Base-by-base conservation (phyloP, 2,113 vertebrate genomes). In the Proteles cristata region DNA sequence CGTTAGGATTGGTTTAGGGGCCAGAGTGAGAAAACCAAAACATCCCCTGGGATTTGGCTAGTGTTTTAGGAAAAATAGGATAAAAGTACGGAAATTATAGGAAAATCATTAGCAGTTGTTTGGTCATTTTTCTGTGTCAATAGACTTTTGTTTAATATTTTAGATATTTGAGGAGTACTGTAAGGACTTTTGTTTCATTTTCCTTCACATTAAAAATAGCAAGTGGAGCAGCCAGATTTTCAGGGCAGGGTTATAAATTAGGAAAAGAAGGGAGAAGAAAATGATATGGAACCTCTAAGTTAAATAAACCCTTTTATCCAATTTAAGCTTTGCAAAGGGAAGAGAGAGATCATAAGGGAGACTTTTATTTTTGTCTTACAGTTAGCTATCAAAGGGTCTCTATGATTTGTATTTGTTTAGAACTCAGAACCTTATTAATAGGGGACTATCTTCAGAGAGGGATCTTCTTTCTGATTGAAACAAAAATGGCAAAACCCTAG, bases 81-180 rank as follows among this genome's bases (percentile, higher is more conserved):
- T 90, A 81, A 92, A 97, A 97, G 61, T n/a, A 90, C 5, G 53
- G 84, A 97, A 97, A 97, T 92, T 39, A 93, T 93, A 86, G 87
- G 74, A 74, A 88, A 94, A 94, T 91, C 73, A 89, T 96, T 97
- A 92, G 89, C 95, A 96, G 94, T 96, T 98, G 96, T 94, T 95
- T 97, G 94, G 71, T 90, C 95, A 87, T 90, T 95, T 97, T 88
- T 97, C 94, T 84, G 53, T 92, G 94, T 97, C 88, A 94, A 86
- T 87, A 95, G 97, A 90, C 93, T 97, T 93, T 97, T 97, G 98
- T 94, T 98, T 96, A 90, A 95, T 93, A 92, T 85, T 96, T 97
- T 82, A 93, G 93, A 94, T 96, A 97, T 90, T 71, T 96, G 95
- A 98, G 66, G 45, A 35, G 71, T 23, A 63, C 74, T 90, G 65